Conservation (phyloP, 2,113 vertebrate genomes). For the Platanista minor region DNA sequence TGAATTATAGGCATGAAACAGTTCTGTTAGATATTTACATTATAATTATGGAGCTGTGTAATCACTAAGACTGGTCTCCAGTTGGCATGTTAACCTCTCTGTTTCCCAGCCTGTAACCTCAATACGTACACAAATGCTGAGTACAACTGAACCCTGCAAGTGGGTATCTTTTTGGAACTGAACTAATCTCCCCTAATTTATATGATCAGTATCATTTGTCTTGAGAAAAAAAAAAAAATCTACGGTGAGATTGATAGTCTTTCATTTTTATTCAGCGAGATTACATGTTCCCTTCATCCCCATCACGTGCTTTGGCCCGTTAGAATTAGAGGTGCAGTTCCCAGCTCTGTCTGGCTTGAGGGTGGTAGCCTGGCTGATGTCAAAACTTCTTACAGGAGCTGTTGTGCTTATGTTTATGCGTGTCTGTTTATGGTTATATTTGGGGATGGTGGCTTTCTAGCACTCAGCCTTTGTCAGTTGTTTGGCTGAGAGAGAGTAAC, state of each 20-base stretch:
- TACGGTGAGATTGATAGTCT: background rate
- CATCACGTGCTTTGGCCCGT: background rate
- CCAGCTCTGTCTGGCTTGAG: background rate
- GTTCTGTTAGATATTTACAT: background rate
- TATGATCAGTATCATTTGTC: slow-evolving; percentile 7
- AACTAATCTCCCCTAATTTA: background rate
- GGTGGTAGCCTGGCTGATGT: background rate
- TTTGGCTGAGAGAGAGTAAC: background rate
- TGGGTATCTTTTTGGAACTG: background rate
- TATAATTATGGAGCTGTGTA: background rate
- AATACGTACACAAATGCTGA: background rate
- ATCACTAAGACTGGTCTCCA: background rate
- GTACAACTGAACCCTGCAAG: background rate
- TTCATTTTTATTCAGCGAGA: slow-evolving; percentile 1
- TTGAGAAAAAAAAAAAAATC: background rate
- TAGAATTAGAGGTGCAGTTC: background rate
- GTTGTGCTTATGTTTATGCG: background rate
- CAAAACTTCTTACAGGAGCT: background rate
- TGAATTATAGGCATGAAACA: background rate
- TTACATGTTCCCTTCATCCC: background rate
- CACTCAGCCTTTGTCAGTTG: background rate
- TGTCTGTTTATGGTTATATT: background rate
- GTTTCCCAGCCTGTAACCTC: background rate
- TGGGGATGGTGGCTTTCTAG: background rate
- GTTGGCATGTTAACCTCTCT: background rate